These are phyloP conservation scores for Standfussiana lucernea DNA, from an alignment of 2,888 invertebrate species.

Conservation along the genomic window DNA sequence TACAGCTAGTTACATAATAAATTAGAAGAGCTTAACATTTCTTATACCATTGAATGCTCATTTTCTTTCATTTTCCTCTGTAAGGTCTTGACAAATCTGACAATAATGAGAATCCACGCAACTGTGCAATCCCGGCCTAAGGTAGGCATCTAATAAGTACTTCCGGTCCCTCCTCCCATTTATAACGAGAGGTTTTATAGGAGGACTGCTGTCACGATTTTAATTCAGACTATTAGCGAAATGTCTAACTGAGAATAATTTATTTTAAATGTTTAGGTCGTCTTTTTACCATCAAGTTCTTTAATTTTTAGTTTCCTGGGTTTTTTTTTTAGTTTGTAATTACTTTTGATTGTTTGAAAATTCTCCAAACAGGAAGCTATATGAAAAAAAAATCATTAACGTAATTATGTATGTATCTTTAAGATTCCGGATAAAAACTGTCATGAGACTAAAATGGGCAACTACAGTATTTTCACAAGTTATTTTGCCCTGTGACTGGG, in stretches of 20 bases:
- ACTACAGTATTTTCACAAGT: too few relatives aligned
- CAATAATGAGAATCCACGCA: constrained; percentile 35
- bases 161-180: not conserved
- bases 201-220: not conserved
- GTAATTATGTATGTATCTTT: not conserved
- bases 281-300: not conserved
- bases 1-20: not conserved
- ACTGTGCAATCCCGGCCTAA: constrained; percentile 26
- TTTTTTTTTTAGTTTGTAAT: not conserved
- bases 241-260: constrained; percentile 23
- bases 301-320: not conserved
- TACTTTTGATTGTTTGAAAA: not conserved
- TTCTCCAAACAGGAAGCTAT: not conserved
- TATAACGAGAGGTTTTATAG: constrained; percentile 24
- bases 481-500: too few relatives aligned
- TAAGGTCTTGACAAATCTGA: constrained; percentile 15
- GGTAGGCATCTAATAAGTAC: constrained; percentile 39
- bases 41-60: not conserved
- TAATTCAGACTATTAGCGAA: constrained; percentile 36
- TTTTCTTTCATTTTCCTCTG: not conserved
- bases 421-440: not conserved
- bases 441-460: not conserved
- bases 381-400: not conserved
- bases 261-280: constrained; percentile 5
- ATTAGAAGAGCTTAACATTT: not conserved